These are phyloP conservation scores for Bergia sp. DNA, from an alignment of 92 coral and sea anemone genomes.

Conservation along the genomic window DNA sequence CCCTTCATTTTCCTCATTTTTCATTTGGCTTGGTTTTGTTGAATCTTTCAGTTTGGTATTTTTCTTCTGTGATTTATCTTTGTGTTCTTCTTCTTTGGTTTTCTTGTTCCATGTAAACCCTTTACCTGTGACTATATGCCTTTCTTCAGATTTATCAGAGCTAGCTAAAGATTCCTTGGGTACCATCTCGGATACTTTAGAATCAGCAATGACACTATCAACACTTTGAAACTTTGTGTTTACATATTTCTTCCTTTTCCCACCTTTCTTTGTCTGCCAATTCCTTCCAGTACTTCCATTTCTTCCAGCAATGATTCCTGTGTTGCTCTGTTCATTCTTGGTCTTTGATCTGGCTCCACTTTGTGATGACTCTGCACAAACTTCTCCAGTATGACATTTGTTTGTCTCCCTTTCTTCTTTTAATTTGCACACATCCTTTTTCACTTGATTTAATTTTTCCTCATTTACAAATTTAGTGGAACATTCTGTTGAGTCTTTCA, in stretches of 20 bases:
- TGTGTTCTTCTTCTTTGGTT: background rate
- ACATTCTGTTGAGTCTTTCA: background rate
- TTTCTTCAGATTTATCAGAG: constrained; percentile 7
- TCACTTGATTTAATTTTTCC: background rate
- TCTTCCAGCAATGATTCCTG: background rate
- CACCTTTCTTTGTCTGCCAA: constrained; percentile 28
- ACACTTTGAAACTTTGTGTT: constrained; percentile 33
- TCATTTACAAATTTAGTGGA: background rate
- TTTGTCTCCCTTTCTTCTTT: background rate
- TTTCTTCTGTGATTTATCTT: background rate
- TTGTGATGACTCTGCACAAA: background rate
- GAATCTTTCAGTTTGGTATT: background rate
- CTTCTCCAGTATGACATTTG: background rate
- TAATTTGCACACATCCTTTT: background rate
- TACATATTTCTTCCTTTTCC: constrained; percentile 26
- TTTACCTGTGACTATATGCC: constrained; percentile 12
- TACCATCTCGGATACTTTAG: background rate
- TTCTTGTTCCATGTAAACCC: constrained; percentile 41
- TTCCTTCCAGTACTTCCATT: background rate
- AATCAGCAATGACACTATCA: background rate
- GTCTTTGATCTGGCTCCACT: constrained; percentile 23
- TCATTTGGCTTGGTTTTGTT: background rate
- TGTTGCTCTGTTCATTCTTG: constrained; percentile 8
- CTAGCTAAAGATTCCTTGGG: background rate
- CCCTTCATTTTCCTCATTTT: background rate